Evolutionary conservation across 2,113 vertebrate species (phyloP), one percentile per base, ranked within the genome.

Genomic region (Microtus richardsoni): DNA sequence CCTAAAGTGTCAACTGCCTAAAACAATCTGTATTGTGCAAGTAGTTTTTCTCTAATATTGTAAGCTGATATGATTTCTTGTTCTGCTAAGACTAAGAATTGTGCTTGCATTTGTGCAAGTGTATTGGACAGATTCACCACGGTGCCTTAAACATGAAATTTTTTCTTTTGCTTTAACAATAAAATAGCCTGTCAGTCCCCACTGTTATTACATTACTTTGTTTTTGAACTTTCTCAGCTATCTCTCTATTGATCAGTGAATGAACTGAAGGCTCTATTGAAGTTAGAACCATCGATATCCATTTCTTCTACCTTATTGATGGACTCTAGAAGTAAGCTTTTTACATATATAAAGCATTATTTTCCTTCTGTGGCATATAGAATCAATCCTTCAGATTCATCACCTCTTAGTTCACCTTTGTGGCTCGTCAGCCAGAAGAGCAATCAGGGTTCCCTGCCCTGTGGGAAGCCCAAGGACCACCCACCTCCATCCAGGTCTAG

Each of bases 251-350:
- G 9, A 58, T 85, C 26, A 66, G 1, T 41, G 10, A 77, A 22
- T 24, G 3, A 85, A 49, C 71, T 41, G 44, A 11, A 86, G 60
- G 3, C 3, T 33, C 16, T 75, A 49, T 52, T 52, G 44, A 64
- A 86, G 44, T 66, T 66, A 24, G 30, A 41, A 30, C 3, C 7
- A 52, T 52, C 1, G 4, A 52, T 77, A 33, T 41, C 5, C n/a
- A 41, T 12, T 75, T 49, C 22, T 85, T 54, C 11, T 7, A 41
- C 4, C 11, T 52, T 33, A 54, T 68, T 30, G 13, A 39, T 77
- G 12, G 0, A 28, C 14, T 66, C 1, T 24, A 4, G 24, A 36
- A 30, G 28, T 9, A 7, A 26, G 11, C 2, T 49, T 14, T 44
- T 86, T 92, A 36, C 44, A 62, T 49, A 39, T 52, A 26, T 47